Evolutionary conservation across 1,140 invertebrate genomes (phyloP).

Genomic region (Drosophila kikkawai): DNA sequence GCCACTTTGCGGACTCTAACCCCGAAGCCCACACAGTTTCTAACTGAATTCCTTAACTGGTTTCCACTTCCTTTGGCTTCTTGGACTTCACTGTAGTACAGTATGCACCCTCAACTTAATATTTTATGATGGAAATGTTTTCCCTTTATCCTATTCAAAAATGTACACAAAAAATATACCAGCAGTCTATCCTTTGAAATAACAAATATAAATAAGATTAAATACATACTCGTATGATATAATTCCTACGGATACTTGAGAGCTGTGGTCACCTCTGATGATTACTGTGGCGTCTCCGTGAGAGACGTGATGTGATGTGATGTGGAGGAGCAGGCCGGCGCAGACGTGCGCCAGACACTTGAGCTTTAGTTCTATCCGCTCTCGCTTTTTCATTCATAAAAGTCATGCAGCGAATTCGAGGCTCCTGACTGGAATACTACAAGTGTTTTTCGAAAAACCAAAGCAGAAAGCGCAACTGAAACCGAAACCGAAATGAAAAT

Average conservation of each 20-base stretch:
- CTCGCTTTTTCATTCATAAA: conserved; percentile 66
- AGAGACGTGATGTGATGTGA: conserved; percentile 28
- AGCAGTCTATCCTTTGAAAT: background rate
- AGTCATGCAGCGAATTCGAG: conserved; percentile 65
- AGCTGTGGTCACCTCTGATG: conserved; percentile 10
- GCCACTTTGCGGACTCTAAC: conserved; percentile 21
- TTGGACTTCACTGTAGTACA: background rate
- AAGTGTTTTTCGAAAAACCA: conserved; percentile 72
- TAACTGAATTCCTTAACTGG: background rate
- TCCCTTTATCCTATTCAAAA: background rate
- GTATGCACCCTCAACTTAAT: background rate
- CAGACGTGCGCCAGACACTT: conserved; percentile 47
- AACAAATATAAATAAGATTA: background rate
- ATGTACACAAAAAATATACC: background rate
- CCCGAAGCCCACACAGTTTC: background rate
- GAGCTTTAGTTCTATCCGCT: conserved; percentile 36
- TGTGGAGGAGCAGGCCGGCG: conserved; percentile 17
- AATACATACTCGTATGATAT: no score
- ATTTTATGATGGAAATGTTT: background rate
- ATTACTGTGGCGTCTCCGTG: conserved; percentile 13
- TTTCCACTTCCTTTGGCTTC: background rate
- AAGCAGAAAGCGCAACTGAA: conserved; percentile 66
- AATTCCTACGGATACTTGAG: background rate
- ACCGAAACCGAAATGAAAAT: conserved; percentile 68
- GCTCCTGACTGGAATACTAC: conserved; percentile 80